Base-by-base conservation (phyloP, 2,113 vertebrate species). In the Reinhardtius hippoglossoides region DNA sequence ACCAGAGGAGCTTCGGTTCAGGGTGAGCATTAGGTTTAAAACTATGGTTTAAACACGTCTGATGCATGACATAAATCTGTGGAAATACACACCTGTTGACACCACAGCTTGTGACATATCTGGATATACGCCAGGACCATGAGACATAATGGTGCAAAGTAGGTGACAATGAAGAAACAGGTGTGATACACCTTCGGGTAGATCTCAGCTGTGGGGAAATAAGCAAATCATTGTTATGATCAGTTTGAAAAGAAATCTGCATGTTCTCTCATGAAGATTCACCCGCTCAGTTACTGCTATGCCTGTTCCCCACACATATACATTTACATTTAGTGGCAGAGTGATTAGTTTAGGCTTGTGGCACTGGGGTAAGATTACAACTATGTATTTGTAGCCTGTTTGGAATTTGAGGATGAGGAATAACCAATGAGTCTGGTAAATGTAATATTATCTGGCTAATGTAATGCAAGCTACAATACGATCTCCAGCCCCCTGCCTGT, bases 71-170 rank as follows among this genome's bases (percentile, higher is more conserved):
- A 10, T 0, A 4, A 42, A 59, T 1, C 0, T 1, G 2, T 44
- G 37, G n/a, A 2, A 46, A 57, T 56, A 74, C 90, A 80, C 89
- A 98, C 98, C 96, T 99, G 97, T 61, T 96, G 96, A 86, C 96
- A 98, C 97, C 97, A 99, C 20, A 99, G 93, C 88, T 99, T 99
- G 62, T 96, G 96, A 85, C 97, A 99, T 91, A 99, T 99, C 88
- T 99, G 98, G 79, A 98, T 94, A 85, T 99, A 99, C 20, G 97
- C 97, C 94, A 99, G 90, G 44, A 97, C 95, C 97, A 99, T 99
- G 15, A 99, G 95, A 90, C 98, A 99, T 27, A 99, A 74, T 0
- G 98, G 98, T 12, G 97, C 97, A 89, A 98, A 94, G 79, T 99
- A 99, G 0, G 97, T 99, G 64, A 97, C 95, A 72, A 99, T 95